These are phyloP conservation scores for Drosophila serrata DNA, from an alignment of 1,140 invertebrate species.

Conservation along the genomic window DNA sequence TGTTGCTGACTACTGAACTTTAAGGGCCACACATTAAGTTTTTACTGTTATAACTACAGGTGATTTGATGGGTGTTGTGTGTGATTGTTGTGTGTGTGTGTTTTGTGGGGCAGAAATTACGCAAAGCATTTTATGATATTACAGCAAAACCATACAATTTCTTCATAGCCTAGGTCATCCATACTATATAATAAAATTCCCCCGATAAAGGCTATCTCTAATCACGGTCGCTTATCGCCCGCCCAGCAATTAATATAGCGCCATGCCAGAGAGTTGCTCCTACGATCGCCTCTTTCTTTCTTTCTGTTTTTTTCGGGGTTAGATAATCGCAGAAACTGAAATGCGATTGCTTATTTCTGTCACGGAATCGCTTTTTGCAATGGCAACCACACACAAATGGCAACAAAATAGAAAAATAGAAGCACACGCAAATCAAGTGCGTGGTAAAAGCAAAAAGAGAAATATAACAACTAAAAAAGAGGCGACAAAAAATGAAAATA, in stretches of 20 bases:
- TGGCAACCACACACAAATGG: slow-evolving; percentile 32
- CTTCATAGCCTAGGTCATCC: slow-evolving; percentile 18
- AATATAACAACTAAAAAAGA: slow-evolving; percentile 4
- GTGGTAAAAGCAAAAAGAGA: slow-evolving; percentile 23
- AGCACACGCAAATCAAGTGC: slow-evolving; percentile 39
- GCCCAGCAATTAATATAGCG: slow-evolving; percentile 42
- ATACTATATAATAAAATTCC: neutral
- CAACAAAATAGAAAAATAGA: slow-evolving; percentile 9
- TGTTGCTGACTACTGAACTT: slow-evolving; percentile 26
- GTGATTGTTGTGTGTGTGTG: slow-evolving; percentile 9
- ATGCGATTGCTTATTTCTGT: slow-evolving; percentile 47
- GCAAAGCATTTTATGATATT: slow-evolving; percentile 25
- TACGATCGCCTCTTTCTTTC: slow-evolving; percentile 9
- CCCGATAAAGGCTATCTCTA: slow-evolving; percentile 33
- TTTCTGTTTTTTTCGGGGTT: slow-evolving; percentile 21
- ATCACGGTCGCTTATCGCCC: slow-evolving; percentile 43
- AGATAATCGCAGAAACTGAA: slow-evolving; percentile 32
- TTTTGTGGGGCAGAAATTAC: slow-evolving; percentile 19
- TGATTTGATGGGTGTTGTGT: slow-evolving; percentile 5
- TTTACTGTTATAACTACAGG: slow-evolving; percentile 69
- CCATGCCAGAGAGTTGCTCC: slow-evolving; percentile 10
- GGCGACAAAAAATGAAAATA: neutral
- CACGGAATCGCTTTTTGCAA: slow-evolving; percentile 40
- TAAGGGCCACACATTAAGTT: slow-evolving; percentile 64
- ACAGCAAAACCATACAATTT: neutral